Evolutionary conservation across 2,888 invertebrate species (phyloP).

Genomic region (Pachydiplax longipennis): DNA sequence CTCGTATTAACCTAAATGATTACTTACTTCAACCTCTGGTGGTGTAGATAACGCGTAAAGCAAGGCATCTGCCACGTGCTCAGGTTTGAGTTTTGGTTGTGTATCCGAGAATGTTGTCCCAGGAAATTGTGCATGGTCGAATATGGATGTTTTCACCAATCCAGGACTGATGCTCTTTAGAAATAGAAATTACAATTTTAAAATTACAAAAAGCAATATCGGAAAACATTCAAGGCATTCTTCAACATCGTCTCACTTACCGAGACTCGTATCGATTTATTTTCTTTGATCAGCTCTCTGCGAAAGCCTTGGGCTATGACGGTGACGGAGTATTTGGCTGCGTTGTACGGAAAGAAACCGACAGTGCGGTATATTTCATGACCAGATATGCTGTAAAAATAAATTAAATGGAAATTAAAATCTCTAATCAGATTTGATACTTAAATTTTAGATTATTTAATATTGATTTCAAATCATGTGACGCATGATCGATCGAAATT

Average conservation of each 20-base stretch:
- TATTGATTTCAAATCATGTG: too few relatives aligned
- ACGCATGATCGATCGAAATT: background rate
- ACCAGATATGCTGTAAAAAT: background rate
- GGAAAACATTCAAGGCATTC: too few relatives aligned
- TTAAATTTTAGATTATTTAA: too few relatives aligned
- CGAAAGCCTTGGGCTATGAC: background rate
- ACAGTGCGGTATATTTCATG: background rate
- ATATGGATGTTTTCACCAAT: background rate
- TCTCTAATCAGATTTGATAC: too few relatives aligned
- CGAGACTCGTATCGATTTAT: background rate
- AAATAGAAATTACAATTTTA: background rate
- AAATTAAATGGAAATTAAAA: too few relatives aligned
- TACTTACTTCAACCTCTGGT: background rate
- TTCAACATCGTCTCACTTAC: background rate
- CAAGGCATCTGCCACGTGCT: background rate
- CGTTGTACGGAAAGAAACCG: background rate
- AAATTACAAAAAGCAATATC: background rate
- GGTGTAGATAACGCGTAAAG: background rate
- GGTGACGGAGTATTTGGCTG: background rate
- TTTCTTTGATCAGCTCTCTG: background rate
- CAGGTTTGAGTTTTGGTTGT: background rate
- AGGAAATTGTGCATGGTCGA: background rate
- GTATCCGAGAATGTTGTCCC: background rate
- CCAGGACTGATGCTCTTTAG: background rate
- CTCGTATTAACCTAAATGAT: too few relatives aligned